Percentiles rank a stretch among this genome's conserved stretches.
Evolutionary conservation across 2,797 vertebrate genomes (phyloP).

Genomic region (Hypotaenidia philippensis): DNA sequence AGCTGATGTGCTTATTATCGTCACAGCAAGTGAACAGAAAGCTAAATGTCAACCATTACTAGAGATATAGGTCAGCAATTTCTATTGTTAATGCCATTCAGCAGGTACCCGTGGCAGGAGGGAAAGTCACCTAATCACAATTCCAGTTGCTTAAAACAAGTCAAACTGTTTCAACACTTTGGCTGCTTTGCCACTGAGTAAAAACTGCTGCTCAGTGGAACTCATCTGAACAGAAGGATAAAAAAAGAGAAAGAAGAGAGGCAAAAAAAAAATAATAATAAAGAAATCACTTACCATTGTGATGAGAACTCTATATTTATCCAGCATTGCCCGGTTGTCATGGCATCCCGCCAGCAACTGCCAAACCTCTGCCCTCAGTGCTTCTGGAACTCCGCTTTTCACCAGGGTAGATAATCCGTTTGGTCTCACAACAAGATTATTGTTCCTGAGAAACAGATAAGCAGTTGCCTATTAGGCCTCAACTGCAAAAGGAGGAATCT

Average conservation of each 20-base stretch:
- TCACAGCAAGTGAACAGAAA: not conserved
- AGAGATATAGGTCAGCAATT: not conserved
- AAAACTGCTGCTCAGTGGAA: not conserved
- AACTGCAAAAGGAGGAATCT: not conserved
- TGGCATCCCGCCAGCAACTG: conserved; percentile 95
- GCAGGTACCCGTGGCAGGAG: not conserved
- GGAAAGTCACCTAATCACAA: not conserved
- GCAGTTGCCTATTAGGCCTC: not conserved
- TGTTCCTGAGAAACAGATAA: conserved; percentile 85
- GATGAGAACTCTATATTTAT: conserved; percentile 95
- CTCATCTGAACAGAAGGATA: not conserved
- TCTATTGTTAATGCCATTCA: conserved; percentile 1
- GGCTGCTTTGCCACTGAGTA: not conserved
- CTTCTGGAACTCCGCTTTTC: conserved; percentile 93
- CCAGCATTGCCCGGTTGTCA: conserved; percentile 92
- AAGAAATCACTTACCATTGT: conserved; percentile 87
- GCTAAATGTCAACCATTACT: conserved; percentile 16
- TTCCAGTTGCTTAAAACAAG: not conserved
- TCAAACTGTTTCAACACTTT: not conserved
- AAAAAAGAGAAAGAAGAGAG: not conserved
- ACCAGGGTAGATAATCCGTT: conserved; percentile 91
- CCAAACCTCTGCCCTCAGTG: conserved; percentile 97
- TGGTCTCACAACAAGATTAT: conserved; percentile 90
- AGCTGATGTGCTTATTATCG: not conserved
- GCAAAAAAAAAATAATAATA: too few species aligned